Base-by-base conservation (phyloP, 1,140 invertebrate genomes). In the Drosophila tsacasi region DNA sequence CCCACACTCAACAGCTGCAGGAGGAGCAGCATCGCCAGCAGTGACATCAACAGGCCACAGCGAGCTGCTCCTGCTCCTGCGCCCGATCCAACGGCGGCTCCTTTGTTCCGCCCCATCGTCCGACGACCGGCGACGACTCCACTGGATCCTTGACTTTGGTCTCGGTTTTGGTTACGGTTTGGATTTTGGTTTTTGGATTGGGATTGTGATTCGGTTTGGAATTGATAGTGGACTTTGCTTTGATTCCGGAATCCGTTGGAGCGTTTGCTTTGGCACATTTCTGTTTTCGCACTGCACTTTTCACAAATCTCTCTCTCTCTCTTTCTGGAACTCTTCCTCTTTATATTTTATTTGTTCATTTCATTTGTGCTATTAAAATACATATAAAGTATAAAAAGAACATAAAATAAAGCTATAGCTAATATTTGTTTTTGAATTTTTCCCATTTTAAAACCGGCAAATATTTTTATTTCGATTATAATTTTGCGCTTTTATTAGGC, bases 31-130 rank as follows among this genome's bases (percentile, higher is more conserved):
- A 87, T 32, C 40, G 79, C 35, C 55, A 81, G 63, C 35, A 55
- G 54, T 37, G 54, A 55, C 72, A 80, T 40, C 65, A 73, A 57
- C 73, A 76, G 62, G 65, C 81, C 64, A 64, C 66, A 69, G 57
- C 68, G 59, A 39, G 69, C 58, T 61, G 74, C 60, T 60, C 58
- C 76, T 40, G 42, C 60, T 59, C 68, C 27, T 54, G 50, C 27
- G 7, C 30, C 69, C 55, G 55, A 32, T 60, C 42, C 40, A 17
- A 58, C 47, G 35, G 63, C 44, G 32, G 54, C 39, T 81, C 73
- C 71, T 86, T 85, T 81, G 74, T 89, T 75, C 81, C 79, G 85
- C 47, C 68, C 67, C 85, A 89, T 84, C 72, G 68, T 75, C 42
- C 69, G 59, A 39, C 75, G 47, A 63, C 67, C 54, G 32, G 32